Evolutionary conservation across 2,113 vertebrate genomes (phyloP), one percentile per base, ranked within the genome.

Genomic region (Labeo rohita): DNA sequence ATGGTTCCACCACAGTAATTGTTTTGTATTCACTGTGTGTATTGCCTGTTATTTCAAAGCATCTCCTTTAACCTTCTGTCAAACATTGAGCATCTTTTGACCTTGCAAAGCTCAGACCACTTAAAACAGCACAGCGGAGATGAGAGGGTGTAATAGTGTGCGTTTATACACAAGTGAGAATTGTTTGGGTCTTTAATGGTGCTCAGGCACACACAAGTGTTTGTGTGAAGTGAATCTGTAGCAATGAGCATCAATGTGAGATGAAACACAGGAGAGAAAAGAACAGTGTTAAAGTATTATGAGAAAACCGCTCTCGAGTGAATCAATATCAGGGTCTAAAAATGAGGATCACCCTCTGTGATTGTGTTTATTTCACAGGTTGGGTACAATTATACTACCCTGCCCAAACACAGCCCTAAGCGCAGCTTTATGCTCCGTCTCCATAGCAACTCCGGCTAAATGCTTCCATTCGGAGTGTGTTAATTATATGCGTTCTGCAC

Each of bases 381-480:
- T 50, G 87, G 79, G 50, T 84, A 87, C 86, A 59, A 85, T 88
- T 89, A 83, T 80, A 77, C 85, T 85, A 89, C 86, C 84, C 87
- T 75, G 49, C 86, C 76, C 66, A 6, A 77, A 39, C 72, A 85
- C 72, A 84, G 82, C 77, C 72, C 74, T 50, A 2, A 84, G 88
- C 39, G 3, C 87, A 83, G 80, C 89, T 59, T 90, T 86, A 85
- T 74, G 86, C 89, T 73, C 81, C 1, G 88, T 92, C 87, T 86
- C 92, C 83, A 84, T 92, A 89, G 90, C 89, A 92, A 93, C 91
- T 8, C 70, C 81, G 75, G 90, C 90, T 91, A 90, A 90, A 87
- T 52, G 83, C 88, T 87, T 86, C 91, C 85, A 85, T 90, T 90
- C 87, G 88, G 72, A 86, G 85, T 39, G 75, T 77, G 75, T 90